Evolutionary conservation across 2,113 vertebrate genomes (phyloP).

Genomic region (Scomber scombrus): DNA sequence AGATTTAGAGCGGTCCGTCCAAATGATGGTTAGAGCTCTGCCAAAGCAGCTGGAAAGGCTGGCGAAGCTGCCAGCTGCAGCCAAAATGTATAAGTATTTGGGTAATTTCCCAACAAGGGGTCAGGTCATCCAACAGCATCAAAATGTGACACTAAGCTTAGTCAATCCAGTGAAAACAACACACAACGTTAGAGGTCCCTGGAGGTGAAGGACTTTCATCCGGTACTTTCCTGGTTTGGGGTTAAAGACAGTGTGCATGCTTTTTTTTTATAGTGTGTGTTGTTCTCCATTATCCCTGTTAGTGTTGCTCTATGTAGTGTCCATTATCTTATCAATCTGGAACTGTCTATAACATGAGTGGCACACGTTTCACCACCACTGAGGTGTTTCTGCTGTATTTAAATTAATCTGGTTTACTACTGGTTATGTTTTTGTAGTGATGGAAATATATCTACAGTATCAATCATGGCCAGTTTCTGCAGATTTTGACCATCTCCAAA

Average conservation of each 20-base stretch:
- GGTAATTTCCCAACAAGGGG: conserved; percentile 55
- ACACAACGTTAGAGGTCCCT: conserved; percentile 1
- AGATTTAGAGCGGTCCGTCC: conserved; percentile 32
- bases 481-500: background rate
- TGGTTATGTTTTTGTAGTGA: background rate
- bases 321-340: no score
- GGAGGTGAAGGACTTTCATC: background rate
- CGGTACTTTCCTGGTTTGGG: no score
- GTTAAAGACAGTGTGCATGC: no score
- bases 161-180: conserved; percentile 26
- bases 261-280: no score
- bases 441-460: background rate
- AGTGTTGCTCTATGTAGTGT: no score
- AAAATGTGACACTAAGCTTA: conserved; percentile 51
- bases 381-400: no score
- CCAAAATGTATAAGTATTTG: conserved; percentile 64
- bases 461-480: background rate
- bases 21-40: conserved; percentile 58
- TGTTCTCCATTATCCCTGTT: no score
- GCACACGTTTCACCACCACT: no score
- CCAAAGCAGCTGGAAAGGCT: conserved; percentile 77
- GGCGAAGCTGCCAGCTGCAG: conserved; percentile 43
- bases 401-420: background rate
- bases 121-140: conserved; percentile 59
- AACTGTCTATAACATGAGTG: no score